Conservation (phyloP, 1,140 invertebrate species). For the Drosophila subobscura region DNA sequence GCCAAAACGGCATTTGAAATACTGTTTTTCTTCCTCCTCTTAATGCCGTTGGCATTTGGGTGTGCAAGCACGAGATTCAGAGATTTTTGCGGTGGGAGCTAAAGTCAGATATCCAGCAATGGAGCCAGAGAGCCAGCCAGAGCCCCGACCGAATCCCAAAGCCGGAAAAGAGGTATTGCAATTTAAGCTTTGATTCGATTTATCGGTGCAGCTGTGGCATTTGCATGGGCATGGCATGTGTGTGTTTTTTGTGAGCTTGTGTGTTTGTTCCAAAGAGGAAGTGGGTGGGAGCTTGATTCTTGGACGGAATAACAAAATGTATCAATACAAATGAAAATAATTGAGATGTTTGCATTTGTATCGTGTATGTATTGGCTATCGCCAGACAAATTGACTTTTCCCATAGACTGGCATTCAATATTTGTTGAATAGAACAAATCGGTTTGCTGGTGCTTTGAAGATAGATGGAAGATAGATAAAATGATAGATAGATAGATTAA, state of each 20-base stretch:
- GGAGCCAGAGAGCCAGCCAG: background rate
- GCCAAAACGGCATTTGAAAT: constrained; percentile 41
- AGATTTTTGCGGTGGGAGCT: constrained; percentile 25
- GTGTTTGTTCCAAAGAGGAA: background rate
- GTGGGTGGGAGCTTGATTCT: background rate
- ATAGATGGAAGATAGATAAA: too few relatives aligned
- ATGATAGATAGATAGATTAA: too few relatives aligned
- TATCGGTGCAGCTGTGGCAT: constrained; percentile 43
- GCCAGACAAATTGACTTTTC: too few relatives aligned
- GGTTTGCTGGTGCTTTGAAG: too few relatives aligned
- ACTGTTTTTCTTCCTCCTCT: background rate
- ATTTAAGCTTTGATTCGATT: constrained; percentile 46
- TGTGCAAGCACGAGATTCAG: constrained; percentile 24
- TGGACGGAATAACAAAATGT: background rate
- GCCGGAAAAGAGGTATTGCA: constrained; percentile 42
- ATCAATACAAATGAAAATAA: constrained; percentile 7
- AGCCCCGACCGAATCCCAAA: background rate
- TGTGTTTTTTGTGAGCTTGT: background rate
- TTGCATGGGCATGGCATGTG: constrained; percentile 4
- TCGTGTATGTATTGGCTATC: background rate
- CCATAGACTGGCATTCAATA: too few relatives aligned
- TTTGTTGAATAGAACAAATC: too few relatives aligned
- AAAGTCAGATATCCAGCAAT: background rate
- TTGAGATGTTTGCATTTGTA: background rate
- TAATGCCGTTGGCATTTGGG: constrained; percentile 36